A percentile compares a stretch with the other conserved stretches of the same genome.
These are phyloP conservation scores for Neodiprion pinetum DNA, from an alignment of 1,140 invertebrate genomes.

Conservation along the genomic window DNA sequence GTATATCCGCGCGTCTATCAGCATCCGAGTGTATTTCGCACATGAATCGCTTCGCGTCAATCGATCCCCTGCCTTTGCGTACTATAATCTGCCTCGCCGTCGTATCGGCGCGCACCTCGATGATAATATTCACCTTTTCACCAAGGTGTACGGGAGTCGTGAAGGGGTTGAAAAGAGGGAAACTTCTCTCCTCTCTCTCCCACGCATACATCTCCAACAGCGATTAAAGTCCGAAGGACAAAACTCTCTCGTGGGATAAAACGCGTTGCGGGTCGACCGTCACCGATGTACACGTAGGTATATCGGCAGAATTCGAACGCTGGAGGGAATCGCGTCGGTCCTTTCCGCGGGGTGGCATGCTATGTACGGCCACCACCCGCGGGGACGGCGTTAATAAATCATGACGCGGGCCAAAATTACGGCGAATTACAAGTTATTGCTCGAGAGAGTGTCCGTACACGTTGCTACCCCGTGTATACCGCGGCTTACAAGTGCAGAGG, in stretches of 20 bases:
- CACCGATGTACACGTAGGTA: background rate
- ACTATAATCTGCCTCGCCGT: too few relatives aligned
- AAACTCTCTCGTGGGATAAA: slow-evolving; percentile 5
- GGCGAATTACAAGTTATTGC: slow-evolving; percentile 7
- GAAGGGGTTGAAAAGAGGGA: background rate
- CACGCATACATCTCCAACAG: background rate
- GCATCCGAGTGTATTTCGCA: too few relatives aligned
- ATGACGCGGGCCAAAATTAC: slow-evolving; percentile 1
- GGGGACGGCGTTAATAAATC: slow-evolving; percentile 4
- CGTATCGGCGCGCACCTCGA: too few relatives aligned
- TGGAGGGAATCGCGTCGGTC: background rate
- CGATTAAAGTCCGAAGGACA: background rate
- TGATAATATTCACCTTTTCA: too few relatives aligned
- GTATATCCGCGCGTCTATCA: too few relatives aligned
- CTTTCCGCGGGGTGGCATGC: background rate
- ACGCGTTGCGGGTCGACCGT: background rate
- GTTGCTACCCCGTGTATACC: background rate
- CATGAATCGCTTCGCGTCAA: too few relatives aligned
- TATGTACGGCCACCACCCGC: background rate
- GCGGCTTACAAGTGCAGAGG: background rate
- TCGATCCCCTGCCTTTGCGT: too few relatives aligned
- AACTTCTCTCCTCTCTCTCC: too few relatives aligned
- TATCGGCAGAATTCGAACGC: slow-evolving; percentile 5
- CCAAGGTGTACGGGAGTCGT: too few relatives aligned
- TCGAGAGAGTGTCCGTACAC: background rate